Evolutionary conservation across 2,113 vertebrate species (phyloP).

Genomic region (Anhinga anhinga): DNA sequence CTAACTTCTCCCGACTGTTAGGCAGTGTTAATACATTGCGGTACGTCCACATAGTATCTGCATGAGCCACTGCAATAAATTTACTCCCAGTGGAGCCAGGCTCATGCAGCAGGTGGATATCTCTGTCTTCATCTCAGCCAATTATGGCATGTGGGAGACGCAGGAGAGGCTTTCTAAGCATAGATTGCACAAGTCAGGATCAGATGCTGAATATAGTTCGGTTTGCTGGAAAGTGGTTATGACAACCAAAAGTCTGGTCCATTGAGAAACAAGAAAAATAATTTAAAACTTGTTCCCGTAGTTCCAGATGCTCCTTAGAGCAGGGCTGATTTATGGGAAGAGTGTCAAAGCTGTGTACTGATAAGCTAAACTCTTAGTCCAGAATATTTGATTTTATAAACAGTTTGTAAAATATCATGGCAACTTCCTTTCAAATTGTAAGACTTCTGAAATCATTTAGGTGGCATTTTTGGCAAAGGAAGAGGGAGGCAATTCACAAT

Average conservation of each 20-base stretch:
- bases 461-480: background rate
- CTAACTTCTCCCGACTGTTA: background rate
- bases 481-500: background rate
- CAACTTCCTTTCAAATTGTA: background rate
- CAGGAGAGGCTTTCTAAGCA: background rate
- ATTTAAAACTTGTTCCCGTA: background rate
- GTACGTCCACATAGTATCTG: background rate
- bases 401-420: background rate
- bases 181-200: background rate
- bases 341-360: background rate
- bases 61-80: background rate
- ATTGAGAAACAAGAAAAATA: background rate
- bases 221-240: background rate
- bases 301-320: background rate
- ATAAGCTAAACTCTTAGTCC: background rate
- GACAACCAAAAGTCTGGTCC: background rate
- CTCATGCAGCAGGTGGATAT: background rate
- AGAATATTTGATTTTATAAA: background rate
- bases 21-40: background rate
- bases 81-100: background rate
- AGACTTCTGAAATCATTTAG: background rate
- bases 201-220: fast-evolving
- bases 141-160: fast-evolving
- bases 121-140: background rate
- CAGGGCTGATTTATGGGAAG: background rate